phyloP scores from a whole-genome alignment of 2,888 invertebrate genomes.

The Rhimphoctona megacephalus region DNA sequence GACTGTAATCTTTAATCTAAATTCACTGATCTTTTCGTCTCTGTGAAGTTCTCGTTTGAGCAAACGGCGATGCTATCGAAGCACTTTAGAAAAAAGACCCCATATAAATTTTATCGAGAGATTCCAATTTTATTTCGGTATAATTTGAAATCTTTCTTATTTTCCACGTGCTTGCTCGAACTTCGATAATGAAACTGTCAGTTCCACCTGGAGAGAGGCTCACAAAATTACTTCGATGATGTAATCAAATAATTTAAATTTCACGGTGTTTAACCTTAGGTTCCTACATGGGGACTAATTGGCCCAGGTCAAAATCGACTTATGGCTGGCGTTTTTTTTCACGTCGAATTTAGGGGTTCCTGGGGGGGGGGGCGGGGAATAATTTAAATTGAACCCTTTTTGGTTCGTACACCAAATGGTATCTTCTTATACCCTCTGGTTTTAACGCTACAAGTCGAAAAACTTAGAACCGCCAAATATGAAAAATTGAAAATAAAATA shows the following conservation, averaged over 20 bases:
- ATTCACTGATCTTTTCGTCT: neutral
- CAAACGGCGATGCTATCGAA: neutral
- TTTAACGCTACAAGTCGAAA: too few relatives aligned
- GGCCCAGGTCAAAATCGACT: too few relatives aligned
- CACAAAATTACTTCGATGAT: neutral
- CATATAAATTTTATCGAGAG: neutral
- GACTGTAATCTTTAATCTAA: conserved; percentile 1
- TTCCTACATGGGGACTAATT: too few relatives aligned
- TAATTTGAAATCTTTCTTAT: neutral
- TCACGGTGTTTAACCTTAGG: neutral
- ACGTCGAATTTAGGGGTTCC: too few relatives aligned
- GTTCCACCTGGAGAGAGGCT: neutral
- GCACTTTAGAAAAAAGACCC: neutral
- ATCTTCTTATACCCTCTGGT: too few relatives aligned
- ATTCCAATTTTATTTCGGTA: neutral
- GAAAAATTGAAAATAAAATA: too few relatives aligned
- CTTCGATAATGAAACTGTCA: neutral
- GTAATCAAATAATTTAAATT: conserved; percentile 16
- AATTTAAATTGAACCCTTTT: too few relatives aligned
- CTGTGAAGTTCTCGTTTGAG: neutral
- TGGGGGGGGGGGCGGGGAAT: too few relatives aligned
- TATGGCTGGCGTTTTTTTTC: too few relatives aligned
- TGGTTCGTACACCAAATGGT: too few relatives aligned
- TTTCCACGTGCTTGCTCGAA: neutral
- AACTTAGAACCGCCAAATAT: too few relatives aligned